phyloP scores from a whole-genome alignment of 2,113 vertebrate species.

The Crypturellus undulatus region DNA sequence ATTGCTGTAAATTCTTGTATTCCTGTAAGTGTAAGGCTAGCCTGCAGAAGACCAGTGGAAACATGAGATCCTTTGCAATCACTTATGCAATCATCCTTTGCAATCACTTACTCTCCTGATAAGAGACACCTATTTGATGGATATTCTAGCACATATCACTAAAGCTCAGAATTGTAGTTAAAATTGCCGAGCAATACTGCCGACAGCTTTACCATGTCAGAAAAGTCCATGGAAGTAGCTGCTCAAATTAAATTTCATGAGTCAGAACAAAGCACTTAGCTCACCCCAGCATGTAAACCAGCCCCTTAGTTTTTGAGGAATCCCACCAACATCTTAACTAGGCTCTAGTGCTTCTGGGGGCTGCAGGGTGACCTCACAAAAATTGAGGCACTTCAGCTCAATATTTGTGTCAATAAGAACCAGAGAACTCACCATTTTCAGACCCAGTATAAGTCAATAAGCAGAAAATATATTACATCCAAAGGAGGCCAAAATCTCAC shows the following conservation, averaged over 20 bases:
- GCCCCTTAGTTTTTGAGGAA: not conserved
- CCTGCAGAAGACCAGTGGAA: not conserved
- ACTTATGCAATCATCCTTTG: not conserved
- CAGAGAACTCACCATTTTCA: not conserved
- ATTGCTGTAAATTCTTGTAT: not conserved
- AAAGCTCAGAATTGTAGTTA: not conserved
- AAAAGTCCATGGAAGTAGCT: not conserved
- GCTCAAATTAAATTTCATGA: not conserved
- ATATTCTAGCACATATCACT: not conserved
- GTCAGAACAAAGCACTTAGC: not conserved
- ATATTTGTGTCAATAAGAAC: not conserved
- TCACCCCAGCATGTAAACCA: not conserved
- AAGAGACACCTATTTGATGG: not conserved
- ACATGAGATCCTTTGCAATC: not conserved
- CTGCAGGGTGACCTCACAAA: not conserved
- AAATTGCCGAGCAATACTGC: not conserved
- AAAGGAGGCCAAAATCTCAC: not conserved
- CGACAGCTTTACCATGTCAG: not conserved
- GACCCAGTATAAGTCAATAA: not conserved
- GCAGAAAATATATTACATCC: not conserved
- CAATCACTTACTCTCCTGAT: not conserved
- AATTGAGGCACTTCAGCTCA: not conserved
- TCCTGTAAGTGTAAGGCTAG: not conserved
- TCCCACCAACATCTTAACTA: not conserved
- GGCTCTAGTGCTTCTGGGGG: not conserved